Evolutionary conservation across 2,888 invertebrate species (phyloP), one percentile per base, ranked within the genome.

Genomic region (Cacoxenus indagator): DNA sequence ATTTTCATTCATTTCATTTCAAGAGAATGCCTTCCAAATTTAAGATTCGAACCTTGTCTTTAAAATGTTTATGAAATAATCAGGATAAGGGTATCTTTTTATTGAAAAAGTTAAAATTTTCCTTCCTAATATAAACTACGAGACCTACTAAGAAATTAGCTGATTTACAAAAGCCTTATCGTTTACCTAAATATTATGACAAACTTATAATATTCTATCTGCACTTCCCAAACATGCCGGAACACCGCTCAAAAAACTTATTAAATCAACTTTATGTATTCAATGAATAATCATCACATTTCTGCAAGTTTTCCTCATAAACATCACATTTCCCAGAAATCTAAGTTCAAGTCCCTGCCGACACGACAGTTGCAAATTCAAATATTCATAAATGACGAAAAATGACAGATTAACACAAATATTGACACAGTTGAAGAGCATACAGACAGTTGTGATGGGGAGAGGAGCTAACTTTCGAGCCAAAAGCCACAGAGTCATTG

Each of bases 391-490:
- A 81, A 78, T 78, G 79, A 78, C 75, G 79, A 81, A 77, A 81
- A 81, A 82, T 82, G 83, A 82, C 83, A 82, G 80, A 81, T 81
- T 82, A 81, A 82, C 75, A 76, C 81, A 81, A 80, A 80, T 80
- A 80, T 80, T 80, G 81, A 82, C 79, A 80, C 81, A 81, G 70
- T 72, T 70, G 19, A 43, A 61, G 43, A 19, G 17, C 22, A 61
- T 22, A 29, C 26, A 57, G 22, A 17, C 46, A n/a, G 46, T n/a
- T n/a, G n/a, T 14, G 46, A 48, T 8, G 11, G 48, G 55, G 8
- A n/a, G 9, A 55, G 55, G 27, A 55, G 6, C 26, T 14, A 55
- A 27, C 55, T 14, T 14, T 17, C 22, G 8, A 57, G n/a, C n/a
- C n/a, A n/a, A n/a, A n/a, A 59, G 31, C 59, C 59, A 27, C 59